Evolutionary conservation across 2,113 vertebrate species (phyloP), one percentile per base, ranked within the genome.

Genomic region (Laticauda laticaudata): DNA sequence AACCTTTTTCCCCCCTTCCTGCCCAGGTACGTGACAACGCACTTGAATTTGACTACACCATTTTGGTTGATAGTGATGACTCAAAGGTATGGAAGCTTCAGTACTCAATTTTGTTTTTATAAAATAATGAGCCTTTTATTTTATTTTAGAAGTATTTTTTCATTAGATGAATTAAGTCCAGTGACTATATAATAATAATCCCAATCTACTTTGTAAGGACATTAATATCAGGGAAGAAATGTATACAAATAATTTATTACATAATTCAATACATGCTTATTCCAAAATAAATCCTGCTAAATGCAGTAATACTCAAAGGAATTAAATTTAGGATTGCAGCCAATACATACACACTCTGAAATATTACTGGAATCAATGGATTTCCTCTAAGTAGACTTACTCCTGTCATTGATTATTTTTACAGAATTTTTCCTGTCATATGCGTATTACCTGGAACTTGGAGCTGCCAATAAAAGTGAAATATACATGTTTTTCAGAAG

Each of bases 381-480:
- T 39, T 53, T 54, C 11, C 15, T 14, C 18, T 34, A 81, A 81
- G 34, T 21, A 81, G 34, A 81, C 18, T 81, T 21, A 81, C 20
- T 81, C 18, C 34, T 43, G 18, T 43, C 75, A 21, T 51, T 86
- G 2, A 53, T 61, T 86, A 48, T 39, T 43, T 90, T 90, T 86
- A 3, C 26, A 98, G 98, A 95, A 97, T 53, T 97, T 98, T 0
- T 91, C 95, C 1, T 98, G 98, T 3, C 96, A 88, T 21, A 93
- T 98, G 92, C 97, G 95, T 89, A 69, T 98, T 93, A 86, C 89
- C 26, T 98, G 98, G 98, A 94, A 92, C 9, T 97, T 97, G 0
- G 64, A 89, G 3, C 96, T 86, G 48, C 91, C 96, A 0, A 92
- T 96, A 48, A 97, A 89, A 39, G 97, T 97, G 88, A 97, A 97